Base-by-base conservation (phyloP, 2,113 vertebrate genomes). In the Rallus limicola region DNA sequence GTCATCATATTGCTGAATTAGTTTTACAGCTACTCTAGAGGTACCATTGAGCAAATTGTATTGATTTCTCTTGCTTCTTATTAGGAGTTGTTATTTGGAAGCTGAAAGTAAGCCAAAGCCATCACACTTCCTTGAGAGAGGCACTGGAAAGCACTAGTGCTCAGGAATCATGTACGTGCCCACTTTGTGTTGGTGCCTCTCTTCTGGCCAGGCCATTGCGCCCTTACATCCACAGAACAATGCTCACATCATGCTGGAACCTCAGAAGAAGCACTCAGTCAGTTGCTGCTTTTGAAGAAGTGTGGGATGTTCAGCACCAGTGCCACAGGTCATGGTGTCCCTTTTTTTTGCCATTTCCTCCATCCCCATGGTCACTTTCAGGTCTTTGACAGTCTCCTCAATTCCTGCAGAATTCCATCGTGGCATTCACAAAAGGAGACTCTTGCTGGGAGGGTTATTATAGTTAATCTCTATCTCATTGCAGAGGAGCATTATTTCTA, bases 1-100 rank as follows among this genome's bases (percentile, higher is more conserved):
- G 82, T 59, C 81, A 38, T 58, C 59, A 72, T 36, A 79, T 31
- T 31, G 70, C 70, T 79, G 74, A 89, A 90, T 62, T 88, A 36
- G 40, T 69, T 92, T 71, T 85, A 65, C 40, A 85, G 58, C 50
- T 79, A 20, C 26, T 72, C 60, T 64, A 84, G 71, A 74, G 44
- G 10, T 50, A 78, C 8, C 36, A 59, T 2, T n/a, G 31, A 74
- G 50, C 10, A 46, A 52, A 50, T 69, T 48, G 10, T 19, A 76
- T 68, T 76, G 62, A 82, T 82, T 95, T 82, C 48, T 87, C 56
- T 53, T 60, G 5, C 20, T 60, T 83, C 50, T 75, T 5, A 1
- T 38, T 53, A 76, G 62, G 42, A 92, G 13, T 23, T 83, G 31
- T 52, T 82, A 31, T 20, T 21, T 82, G 70, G 53, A 88, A 93